Evolutionary conservation across 1,140 invertebrate genomes (phyloP).

Genomic region (Rhagoletis pomonella): DNA sequence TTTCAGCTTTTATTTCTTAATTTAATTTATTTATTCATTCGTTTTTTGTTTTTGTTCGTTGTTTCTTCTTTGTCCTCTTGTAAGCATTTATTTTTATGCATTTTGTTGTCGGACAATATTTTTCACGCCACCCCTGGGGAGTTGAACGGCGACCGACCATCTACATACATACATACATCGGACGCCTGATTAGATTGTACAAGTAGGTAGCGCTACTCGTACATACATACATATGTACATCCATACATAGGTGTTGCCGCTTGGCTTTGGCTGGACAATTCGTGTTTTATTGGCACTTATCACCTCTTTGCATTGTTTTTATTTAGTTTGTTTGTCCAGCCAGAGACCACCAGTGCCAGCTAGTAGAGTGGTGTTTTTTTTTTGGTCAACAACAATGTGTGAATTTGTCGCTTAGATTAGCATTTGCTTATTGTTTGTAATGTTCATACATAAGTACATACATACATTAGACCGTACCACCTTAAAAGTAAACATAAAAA

Average conservation of each 20-base stretch:
- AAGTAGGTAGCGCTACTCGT: constrained; percentile 22
- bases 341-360: neutral
- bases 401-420: constrained; percentile 37
- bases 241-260: neutral
- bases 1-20: constrained; percentile 39
- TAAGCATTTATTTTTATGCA: neutral
- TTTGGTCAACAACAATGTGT: constrained; percentile 34
- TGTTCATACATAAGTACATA: neutral
- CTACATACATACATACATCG: neutral
- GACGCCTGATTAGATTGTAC: constrained; percentile 47
- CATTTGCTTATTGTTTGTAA: neutral
- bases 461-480: too few relatives aligned
- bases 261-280: neutral
- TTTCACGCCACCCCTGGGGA: constrained; percentile 45
- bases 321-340: neutral
- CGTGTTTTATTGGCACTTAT: constrained; percentile 22
- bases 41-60: neutral
- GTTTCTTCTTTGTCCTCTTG: neutral
- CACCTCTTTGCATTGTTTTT: constrained; percentile 32
- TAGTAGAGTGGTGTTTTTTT: too few relatives aligned
- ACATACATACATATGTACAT: too few relatives aligned
- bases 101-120: constrained; percentile 40
- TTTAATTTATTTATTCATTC: constrained; percentile 12
- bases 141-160: constrained; percentile 8
- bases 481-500: too few relatives aligned